Conservation (phyloP, 1,140 invertebrate genomes). For the Dolichoris vasculosae region DNA sequence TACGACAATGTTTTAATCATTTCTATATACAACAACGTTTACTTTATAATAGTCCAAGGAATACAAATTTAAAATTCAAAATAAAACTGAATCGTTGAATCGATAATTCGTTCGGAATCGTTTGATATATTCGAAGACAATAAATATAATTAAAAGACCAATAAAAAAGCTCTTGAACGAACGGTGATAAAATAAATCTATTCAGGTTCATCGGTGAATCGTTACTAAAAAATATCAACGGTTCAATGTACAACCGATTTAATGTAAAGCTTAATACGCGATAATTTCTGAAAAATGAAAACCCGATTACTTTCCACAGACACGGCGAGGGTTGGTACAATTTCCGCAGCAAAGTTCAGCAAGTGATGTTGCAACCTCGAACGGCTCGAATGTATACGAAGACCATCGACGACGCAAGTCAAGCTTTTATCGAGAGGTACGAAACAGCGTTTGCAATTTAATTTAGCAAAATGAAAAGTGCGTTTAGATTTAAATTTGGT, state of each 20-base stretch:
- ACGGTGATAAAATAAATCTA: background rate
- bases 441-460: background rate
- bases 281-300: background rate
- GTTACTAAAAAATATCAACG: too few species aligned
- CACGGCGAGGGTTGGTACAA: constrained; percentile 88
- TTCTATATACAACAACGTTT: too few species aligned
- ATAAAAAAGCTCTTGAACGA: background rate
- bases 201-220: too few species aligned
- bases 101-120: background rate
- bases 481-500: background rate
- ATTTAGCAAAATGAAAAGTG: background rate
- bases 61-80: too few species aligned
- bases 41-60: too few species aligned
- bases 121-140: too few species aligned
- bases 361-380: constrained; percentile 85
- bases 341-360: constrained; percentile 88
- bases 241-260: too few species aligned
- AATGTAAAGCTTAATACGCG: too few species aligned
- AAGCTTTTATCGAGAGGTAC: constrained; percentile 82
- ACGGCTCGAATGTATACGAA: constrained; percentile 84
- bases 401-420: constrained; percentile 83
- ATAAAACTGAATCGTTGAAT: too few species aligned
- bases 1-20: too few species aligned
- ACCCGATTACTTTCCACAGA: constrained; percentile 70
- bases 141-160: too few species aligned